Evolutionary conservation across 2,113 vertebrate species (phyloP).

Genomic region (Polyodon spathula): DNA sequence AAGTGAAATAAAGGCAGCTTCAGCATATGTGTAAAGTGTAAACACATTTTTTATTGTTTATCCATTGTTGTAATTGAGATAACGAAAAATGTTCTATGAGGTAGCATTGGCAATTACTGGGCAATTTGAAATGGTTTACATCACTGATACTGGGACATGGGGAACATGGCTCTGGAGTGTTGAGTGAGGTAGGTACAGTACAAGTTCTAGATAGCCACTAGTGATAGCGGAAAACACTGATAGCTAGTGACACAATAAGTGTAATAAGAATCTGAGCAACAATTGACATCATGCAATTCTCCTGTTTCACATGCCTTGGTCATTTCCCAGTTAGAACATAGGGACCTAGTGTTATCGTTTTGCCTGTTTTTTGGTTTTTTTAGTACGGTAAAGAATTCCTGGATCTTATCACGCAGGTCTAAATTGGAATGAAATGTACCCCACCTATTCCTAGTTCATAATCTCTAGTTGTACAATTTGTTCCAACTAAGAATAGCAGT

Average conservation of each 20-base stretch:
- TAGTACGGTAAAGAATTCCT: no score
- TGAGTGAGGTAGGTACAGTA: not conserved
- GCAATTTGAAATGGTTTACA: not conserved
- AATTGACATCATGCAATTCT: no score
- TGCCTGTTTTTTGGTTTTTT: no score
- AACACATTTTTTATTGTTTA: not conserved
- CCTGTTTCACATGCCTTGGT: not conserved
- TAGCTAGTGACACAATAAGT: no score
- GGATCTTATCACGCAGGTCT: no score
- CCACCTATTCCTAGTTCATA: not conserved
- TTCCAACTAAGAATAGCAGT: not conserved
- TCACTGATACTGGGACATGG: not conserved
- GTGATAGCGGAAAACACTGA: not conserved
- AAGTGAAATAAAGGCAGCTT: not conserved
- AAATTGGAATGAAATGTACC: not conserved
- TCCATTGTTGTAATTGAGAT: no score
- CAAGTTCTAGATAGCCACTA: not conserved
- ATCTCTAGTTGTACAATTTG: not conserved
- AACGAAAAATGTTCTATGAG: not conserved
- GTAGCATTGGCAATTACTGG: not conserved
- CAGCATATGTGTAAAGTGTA: not conserved
- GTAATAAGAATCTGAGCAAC: not conserved
- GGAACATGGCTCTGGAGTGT: no score
- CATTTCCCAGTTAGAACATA: not conserved
- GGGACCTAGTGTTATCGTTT: no score